Evolutionary conservation across 2,113 vertebrate genomes (phyloP).

Genomic region (Corythaeola cristata): DNA sequence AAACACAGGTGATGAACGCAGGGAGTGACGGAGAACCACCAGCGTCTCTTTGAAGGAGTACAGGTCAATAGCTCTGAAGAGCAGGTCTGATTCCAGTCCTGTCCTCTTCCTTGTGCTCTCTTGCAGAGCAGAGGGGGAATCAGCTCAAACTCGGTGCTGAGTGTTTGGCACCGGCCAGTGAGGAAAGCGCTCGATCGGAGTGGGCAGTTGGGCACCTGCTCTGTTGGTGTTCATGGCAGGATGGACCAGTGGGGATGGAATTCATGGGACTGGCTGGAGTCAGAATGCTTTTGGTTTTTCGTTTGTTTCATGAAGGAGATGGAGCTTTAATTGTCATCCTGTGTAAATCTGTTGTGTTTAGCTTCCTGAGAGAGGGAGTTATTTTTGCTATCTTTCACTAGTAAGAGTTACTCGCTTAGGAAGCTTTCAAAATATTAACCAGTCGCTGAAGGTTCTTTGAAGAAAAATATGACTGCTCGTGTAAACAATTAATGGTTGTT

Average conservation of each 20-base stretch:
- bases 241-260: neutral
- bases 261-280: neutral
- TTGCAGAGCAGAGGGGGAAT: neutral
- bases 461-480: conserved; percentile 83
- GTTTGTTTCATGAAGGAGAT: neutral
- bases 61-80: neutral
- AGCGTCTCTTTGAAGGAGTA: neutral
- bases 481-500: conserved; percentile 93
- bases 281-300: neutral
- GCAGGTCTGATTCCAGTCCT: accelerated
- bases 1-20: neutral
- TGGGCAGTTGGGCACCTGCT: neutral
- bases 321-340: neutral
- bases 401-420: conserved; percentile 66
- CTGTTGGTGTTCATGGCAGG: neutral
- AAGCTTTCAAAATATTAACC: conserved; percentile 80
- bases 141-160: neutral
- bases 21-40: neutral
- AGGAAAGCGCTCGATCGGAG: neutral
- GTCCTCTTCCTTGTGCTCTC: neutral
- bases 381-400: conserved; percentile 41
- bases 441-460: conserved; percentile 83
- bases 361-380: neutral
- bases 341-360: neutral
- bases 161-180: accelerated